A percentile compares a stretch with the other conserved stretches of the same genome.
Conservation (phyloP, 2,888 invertebrate genomes). For the Dasypolia templi region DNA sequence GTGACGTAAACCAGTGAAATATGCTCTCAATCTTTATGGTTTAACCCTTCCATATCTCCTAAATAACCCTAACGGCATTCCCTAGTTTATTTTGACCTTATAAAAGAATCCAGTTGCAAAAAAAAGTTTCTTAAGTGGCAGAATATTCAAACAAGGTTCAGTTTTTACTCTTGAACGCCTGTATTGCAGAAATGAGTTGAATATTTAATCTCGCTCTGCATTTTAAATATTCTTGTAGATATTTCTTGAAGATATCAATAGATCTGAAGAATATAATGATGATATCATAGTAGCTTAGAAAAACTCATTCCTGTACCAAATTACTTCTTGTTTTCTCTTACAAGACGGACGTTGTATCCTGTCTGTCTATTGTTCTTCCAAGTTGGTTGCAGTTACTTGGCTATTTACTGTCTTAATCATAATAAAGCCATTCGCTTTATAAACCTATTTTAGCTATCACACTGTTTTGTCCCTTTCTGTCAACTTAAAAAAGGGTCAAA, state of each 20-base stretch:
- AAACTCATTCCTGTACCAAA: neutral
- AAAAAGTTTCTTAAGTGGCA: neutral
- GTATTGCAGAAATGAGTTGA: constrained; percentile 22
- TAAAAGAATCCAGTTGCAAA: constrained; percentile 7
- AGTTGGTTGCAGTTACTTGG: no score
- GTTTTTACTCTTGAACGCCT: constrained; percentile 38
- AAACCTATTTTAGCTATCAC: no score
- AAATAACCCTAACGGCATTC: neutral
- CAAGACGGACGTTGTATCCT: neutral
- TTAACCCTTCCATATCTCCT: neutral
- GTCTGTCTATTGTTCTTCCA: no score
- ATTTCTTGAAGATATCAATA: neutral
- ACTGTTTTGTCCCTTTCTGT: no score
- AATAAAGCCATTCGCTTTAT: no score
- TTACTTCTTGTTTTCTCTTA: neutral
- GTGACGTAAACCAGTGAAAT: neutral
- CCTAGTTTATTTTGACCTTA: neutral
- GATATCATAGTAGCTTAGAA: neutral
- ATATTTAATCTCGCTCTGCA: constrained; percentile 21
- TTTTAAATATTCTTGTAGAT: constrained; percentile 6
- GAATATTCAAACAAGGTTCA: constrained; percentile 29
- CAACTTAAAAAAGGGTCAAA: no score
- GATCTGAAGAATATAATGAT: neutral
- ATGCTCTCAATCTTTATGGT: neutral
- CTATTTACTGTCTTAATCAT: no score